Percentiles rank a stretch among this genome's conserved stretches.
Conservation (phyloP, 2,888 invertebrate species). For the Cephus pygmeus region DNA sequence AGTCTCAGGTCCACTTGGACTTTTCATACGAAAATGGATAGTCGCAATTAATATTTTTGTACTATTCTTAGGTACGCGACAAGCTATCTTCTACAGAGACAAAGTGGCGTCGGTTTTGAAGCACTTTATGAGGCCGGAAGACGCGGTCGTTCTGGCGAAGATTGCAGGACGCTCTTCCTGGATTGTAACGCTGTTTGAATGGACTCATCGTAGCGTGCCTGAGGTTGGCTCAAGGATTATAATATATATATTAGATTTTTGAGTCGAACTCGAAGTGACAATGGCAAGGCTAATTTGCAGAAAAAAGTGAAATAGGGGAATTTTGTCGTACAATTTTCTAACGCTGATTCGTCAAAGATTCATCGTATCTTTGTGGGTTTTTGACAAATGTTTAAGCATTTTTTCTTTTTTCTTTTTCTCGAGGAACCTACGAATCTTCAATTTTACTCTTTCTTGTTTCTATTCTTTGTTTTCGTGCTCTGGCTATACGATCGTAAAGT, state of each 20-base stretch:
- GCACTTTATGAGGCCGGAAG: slow-evolving; percentile 87
- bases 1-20: background rate
- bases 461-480: background rate
- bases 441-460: background rate
- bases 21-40: background rate
- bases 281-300: background rate
- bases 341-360: too few species aligned
- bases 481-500: background rate
- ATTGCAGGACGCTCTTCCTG: slow-evolving; percentile 86
- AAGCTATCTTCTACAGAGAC: slow-evolving; percentile 84
- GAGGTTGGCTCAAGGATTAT: background rate
- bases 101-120: slow-evolving; percentile 79
- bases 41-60: background rate
- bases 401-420: background rate
- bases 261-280: background rate
- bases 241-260: background rate
- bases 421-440: background rate
- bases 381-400: background rate
- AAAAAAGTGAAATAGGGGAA: background rate
- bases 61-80: slow-evolving; percentile 78
- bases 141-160: slow-evolving; percentile 85
- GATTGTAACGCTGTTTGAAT: slow-evolving; percentile 89
- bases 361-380: background rate
- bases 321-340: background rate
- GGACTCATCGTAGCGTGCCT: background rate